phyloP scores from a whole-genome alignment of 2,113 vertebrate genomes.

The Neogale vison region DNA sequence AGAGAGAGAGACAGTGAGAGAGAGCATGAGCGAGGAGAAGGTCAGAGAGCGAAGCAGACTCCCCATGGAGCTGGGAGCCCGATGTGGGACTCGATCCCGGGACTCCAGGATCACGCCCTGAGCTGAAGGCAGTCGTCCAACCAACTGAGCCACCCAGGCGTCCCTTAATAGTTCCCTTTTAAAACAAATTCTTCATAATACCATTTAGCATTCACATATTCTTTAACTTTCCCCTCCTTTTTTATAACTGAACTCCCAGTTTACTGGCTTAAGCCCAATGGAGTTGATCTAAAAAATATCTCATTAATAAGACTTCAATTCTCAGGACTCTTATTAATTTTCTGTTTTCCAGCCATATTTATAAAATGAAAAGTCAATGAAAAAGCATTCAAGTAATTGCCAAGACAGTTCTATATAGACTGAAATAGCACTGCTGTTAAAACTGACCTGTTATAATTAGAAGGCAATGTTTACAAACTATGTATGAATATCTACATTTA shows the following conservation, averaged over 20 bases:
- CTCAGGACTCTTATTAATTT: conserved; percentile 17
- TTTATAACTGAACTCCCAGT: neutral
- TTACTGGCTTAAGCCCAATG: neutral
- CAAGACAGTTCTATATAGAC: neutral
- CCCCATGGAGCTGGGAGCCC: too few relatives aligned
- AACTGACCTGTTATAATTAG: neutral
- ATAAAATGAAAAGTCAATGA: neutral
- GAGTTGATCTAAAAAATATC: neutral
- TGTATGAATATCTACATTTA: neutral
- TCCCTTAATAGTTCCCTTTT: neutral
- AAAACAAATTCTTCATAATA: conserved; percentile 4
- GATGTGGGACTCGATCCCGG: too few relatives aligned
- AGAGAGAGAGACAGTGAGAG: too few relatives aligned
- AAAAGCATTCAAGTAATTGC: neutral
- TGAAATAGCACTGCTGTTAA: neutral
- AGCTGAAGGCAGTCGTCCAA: too few relatives aligned
- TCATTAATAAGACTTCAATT: conserved; percentile 42
- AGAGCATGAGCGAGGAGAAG: too few relatives aligned
- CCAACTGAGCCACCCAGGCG: too few relatives aligned
- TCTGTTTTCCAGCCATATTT: conserved; percentile 35
- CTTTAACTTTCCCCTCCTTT: conserved; percentile 5
- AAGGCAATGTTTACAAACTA: conserved; percentile 28
- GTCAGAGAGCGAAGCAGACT: too few relatives aligned
- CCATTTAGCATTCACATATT: neutral
- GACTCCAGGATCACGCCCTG: too few relatives aligned